Percentiles rank a stretch among this genome's conserved stretches.
Evolutionary conservation across 2,113 vertebrate genomes (phyloP).

Genomic region (Melozone crissalis): DNA sequence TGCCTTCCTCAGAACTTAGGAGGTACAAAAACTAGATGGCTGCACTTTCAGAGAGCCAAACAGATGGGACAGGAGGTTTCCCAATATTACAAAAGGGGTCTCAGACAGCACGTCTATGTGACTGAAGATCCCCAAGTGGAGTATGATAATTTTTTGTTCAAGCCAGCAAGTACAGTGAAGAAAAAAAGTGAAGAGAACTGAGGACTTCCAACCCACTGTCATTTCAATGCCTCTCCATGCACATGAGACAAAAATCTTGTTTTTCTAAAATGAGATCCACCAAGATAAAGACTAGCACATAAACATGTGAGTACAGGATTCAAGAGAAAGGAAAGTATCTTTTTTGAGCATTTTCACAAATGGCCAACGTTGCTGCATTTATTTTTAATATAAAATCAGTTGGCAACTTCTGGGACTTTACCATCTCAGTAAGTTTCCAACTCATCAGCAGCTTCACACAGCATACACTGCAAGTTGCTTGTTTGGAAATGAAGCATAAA

Average conservation of each 20-base stretch:
- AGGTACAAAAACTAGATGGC: background rate
- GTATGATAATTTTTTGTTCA: background rate
- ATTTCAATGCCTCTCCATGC: background rate
- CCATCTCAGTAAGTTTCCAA: background rate
- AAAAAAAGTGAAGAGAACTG: background rate
- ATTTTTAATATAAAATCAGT: background rate
- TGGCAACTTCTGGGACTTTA: background rate
- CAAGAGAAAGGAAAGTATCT: background rate
- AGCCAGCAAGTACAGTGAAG: background rate
- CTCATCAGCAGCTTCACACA: background rate
- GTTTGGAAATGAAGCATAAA: background rate
- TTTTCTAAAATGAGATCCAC: background rate
- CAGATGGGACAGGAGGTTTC: background rate
- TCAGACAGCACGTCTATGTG: background rate
- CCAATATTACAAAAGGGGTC: background rate
- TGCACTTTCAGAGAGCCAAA: background rate
- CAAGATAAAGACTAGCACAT: background rate
- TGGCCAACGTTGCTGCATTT: background rate
- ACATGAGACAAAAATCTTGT: background rate
- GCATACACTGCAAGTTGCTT: background rate
- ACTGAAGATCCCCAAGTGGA: background rate
- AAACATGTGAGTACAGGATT: background rate
- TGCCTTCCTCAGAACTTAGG: background rate
- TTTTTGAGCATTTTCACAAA: background rate
- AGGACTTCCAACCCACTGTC: background rate